Base-by-base conservation (phyloP, 1,140 invertebrate genomes). In the Wiebesia pumilae region DNA sequence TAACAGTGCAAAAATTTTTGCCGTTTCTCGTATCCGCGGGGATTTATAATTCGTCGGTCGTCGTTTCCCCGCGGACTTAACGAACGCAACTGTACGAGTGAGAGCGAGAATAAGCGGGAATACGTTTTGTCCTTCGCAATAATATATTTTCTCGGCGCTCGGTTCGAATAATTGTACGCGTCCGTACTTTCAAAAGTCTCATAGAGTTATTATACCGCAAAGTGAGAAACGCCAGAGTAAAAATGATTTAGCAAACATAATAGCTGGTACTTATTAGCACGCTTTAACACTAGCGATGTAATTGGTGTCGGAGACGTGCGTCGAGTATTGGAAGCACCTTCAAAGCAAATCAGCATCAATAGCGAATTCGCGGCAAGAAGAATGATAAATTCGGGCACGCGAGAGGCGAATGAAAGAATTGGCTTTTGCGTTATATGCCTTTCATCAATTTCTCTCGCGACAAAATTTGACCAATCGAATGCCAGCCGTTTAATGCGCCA, bases 241-340 rank as follows among this genome's bases (percentile, higher is more conserved):
- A 35, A 80, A 80, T 40, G 30, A 62, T 80, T 80, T 80, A 80
- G 78, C 78, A 16, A 35, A 3, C 65, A 27, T 38, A 62, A 38
- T 62, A 35, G 27, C 7, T 65, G 35, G 54, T 65, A 40, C 38
- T 69, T 69, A 69, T 81, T 81, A 81, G 71, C 30, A 33, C 40
- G 16, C 43, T 67, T 77, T 77, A 77, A 78, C 83, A 51, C 73
- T 38, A 33, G 21, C 0, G 3, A 51, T 35, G 83, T 84, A 84
- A 84, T 84, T 84, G 75, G n/a, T 79, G 19, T 9, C 43, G 12
- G 73, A 43, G 75, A 84, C 83, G 77, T 47, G 27, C 47, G n/a
- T 10, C 47, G 24, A 30, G 1, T 67, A 82, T 73, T 73, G 47
- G 67, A 47, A 65, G 79, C 54, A 40, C 65, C 40, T 81, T 81